These are phyloP conservation scores for Ectemnius continuus DNA, from an alignment of 2,888 invertebrate genomes.

Conservation along the genomic window DNA sequence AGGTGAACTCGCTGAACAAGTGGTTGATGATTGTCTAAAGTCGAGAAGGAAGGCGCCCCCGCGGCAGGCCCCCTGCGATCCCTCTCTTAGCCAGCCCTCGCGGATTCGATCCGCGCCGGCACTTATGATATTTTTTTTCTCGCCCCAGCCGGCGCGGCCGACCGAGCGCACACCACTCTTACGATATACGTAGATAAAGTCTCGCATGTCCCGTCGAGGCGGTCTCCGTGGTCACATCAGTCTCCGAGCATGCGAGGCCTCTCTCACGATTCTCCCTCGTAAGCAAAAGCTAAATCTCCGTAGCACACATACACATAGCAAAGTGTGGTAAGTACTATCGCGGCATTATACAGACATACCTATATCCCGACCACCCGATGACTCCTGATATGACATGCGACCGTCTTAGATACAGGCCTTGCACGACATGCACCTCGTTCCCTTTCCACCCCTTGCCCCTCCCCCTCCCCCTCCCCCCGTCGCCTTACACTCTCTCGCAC, in stretches of 20 bases:
- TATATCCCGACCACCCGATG: slow-evolving; percentile 73
- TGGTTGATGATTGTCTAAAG: not conserved
- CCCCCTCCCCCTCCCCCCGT: not conserved
- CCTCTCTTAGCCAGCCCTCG: too few species aligned
- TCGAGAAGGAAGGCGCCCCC: slow-evolving; percentile 17
- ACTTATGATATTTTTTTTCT: slow-evolving; percentile 55
- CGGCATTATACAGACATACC: slow-evolving; percentile 76
- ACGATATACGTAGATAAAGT: slow-evolving; percentile 26
- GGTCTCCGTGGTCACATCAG: slow-evolving; percentile 77
- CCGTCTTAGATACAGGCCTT: slow-evolving; percentile 74
- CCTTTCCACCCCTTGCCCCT: slow-evolving; percentile 43
- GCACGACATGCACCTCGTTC: slow-evolving; percentile 69
- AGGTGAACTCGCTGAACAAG: not conserved
- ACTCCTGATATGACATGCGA: slow-evolving; percentile 78
- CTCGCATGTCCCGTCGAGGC: slow-evolving; percentile 77
- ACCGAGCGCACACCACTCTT: too few species aligned
- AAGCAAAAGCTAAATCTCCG: slow-evolving; percentile 69
- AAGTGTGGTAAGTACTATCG: slow-evolving; percentile 65
- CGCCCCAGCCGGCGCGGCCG: not conserved
- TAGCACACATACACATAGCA: slow-evolving; percentile 69
- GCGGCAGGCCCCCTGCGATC: too few species aligned
- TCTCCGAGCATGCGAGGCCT: slow-evolving; percentile 77
- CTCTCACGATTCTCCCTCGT: slow-evolving; percentile 31
- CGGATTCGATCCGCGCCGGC: slow-evolving; percentile 43
- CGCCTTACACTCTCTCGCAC: too few species aligned